Percentiles rank a stretch among this genome's conserved stretches.
phyloP scores from a whole-genome alignment of 2,113 vertebrate species.

The Lathamus discolor region DNA sequence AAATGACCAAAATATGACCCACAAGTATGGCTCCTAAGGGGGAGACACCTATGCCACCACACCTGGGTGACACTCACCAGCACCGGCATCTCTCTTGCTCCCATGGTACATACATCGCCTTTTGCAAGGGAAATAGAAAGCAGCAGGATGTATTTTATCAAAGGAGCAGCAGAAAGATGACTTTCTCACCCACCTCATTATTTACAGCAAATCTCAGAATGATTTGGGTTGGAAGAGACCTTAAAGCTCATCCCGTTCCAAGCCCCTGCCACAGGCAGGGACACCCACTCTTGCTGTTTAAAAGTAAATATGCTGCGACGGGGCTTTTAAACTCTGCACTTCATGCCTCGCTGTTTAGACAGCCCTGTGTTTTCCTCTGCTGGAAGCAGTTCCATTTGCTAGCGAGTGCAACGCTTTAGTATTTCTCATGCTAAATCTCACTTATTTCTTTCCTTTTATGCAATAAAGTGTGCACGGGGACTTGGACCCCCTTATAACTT shows the following conservation, averaged over 20 bases:
- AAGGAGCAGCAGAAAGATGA: background rate
- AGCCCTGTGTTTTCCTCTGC: background rate
- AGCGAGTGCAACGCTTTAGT: background rate
- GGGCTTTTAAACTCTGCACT: background rate
- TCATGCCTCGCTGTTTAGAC: background rate
- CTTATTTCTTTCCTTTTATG: background rate
- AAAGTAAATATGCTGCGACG: background rate
- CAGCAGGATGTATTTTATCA: background rate
- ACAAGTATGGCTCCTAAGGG: background rate
- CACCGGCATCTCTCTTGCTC: background rate
- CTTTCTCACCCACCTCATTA: background rate
- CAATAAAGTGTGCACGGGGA: background rate
- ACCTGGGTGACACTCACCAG: background rate
- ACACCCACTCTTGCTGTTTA: background rate
- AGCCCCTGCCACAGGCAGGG: background rate
- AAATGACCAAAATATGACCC: constrained; percentile 32
- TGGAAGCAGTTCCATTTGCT: background rate
- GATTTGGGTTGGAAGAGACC: background rate
- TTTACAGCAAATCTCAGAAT: background rate
- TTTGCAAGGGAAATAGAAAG: background rate
- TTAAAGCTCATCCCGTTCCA: background rate
- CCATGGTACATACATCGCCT: rapidly evolving
- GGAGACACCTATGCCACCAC: background rate
- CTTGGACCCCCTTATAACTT: background rate
- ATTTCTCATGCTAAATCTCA: background rate